These are phyloP conservation scores for Acromyrmex charruanus DNA, from an alignment of 1,140 invertebrate species.

Conservation along the genomic window DNA sequence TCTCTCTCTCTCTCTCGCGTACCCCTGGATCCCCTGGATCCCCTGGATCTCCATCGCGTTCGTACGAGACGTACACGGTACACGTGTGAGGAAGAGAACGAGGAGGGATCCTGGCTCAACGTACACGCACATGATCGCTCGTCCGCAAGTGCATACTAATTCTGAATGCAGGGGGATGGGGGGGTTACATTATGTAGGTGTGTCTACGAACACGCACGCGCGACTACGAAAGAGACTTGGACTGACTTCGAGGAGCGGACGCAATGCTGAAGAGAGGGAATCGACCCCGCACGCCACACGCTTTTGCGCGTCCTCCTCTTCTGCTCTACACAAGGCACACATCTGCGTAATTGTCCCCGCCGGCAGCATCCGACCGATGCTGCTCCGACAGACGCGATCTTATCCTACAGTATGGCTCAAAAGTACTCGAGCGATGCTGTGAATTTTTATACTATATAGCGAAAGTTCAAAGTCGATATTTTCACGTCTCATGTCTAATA, in stretches of 20 bases:
- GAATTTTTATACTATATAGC: background rate
- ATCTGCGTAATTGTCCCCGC: conserved; percentile 87
- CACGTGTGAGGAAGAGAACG: conserved; percentile 10
- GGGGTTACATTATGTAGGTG: conserved; percentile 65
- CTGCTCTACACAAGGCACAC: conserved; percentile 76
- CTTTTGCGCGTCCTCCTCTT: conserved; percentile 76
- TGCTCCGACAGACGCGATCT: conserved; percentile 61
- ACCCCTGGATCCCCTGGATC: background rate
- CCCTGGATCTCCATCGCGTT: background rate
- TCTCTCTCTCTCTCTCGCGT: background rate
- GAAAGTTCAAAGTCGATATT: background rate
- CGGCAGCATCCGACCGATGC: conserved; percentile 83
- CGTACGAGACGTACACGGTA: conserved; percentile 61
- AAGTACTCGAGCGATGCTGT: conserved; percentile 35
- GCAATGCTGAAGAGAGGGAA: conserved; percentile 50
- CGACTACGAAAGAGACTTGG: conserved; percentile 60
- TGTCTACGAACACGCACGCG: conserved; percentile 72
- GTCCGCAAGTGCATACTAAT: conserved; percentile 77
- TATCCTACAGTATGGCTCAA: conserved; percentile 73
- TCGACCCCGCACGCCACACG: conserved; percentile 78
- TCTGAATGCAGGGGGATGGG: conserved; percentile 65
- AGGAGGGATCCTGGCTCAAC: conserved; percentile 53
- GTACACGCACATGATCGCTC: conserved; percentile 67
- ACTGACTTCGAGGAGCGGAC: background rate
- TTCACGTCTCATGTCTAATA: background rate